Conservation (phyloP, 2,888 invertebrate species). For the Phyllotreta striolata region DNA sequence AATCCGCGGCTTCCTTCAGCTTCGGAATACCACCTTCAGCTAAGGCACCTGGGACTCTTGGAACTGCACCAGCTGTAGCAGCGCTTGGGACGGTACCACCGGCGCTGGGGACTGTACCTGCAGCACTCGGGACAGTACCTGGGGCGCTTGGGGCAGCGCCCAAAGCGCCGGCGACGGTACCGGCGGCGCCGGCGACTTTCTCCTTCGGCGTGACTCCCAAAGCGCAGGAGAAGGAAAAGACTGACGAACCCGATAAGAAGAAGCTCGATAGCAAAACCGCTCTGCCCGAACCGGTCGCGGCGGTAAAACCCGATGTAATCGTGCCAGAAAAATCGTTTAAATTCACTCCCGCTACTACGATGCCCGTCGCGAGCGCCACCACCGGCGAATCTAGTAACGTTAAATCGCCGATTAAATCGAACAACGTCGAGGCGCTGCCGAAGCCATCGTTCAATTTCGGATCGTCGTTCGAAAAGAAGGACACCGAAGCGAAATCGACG, state of each 20-base stretch:
- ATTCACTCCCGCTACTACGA: neutral
- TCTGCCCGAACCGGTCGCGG: neutral
- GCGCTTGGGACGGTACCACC: neutral
- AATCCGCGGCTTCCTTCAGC: constrained; percentile 55
- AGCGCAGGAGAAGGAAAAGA: neutral
- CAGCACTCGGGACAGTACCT: neutral
- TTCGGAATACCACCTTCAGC: constrained; percentile 54
- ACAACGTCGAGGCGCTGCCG: neutral
- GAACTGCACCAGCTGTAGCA: neutral
- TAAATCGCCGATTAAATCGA: constrained; percentile 15
- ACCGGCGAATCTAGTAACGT: constrained; percentile 7
- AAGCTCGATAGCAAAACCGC: constrained; percentile 5
- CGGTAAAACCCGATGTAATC: constrained; percentile 7
- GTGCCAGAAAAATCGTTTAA: constrained; percentile 2
- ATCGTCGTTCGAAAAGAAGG: constrained; percentile 31
- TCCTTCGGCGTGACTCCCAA: constrained; percentile 17
- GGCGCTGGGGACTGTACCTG: neutral
- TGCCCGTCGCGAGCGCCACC: neutral
- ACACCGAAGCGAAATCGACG: constrained; percentile 25
- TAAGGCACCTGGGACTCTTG: constrained; percentile 7
- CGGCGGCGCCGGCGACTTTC: constrained; percentile 20
- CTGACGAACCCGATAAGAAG: constrained; percentile 16
- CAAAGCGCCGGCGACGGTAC: constrained; percentile 2
- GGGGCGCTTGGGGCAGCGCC: neutral
- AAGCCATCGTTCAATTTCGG: constrained; percentile 32